A percentile compares a stretch with the other conserved stretches of the same genome.
Conservation (phyloP, 2,888 invertebrate genomes). For the Lasioglossum malachurum region DNA sequence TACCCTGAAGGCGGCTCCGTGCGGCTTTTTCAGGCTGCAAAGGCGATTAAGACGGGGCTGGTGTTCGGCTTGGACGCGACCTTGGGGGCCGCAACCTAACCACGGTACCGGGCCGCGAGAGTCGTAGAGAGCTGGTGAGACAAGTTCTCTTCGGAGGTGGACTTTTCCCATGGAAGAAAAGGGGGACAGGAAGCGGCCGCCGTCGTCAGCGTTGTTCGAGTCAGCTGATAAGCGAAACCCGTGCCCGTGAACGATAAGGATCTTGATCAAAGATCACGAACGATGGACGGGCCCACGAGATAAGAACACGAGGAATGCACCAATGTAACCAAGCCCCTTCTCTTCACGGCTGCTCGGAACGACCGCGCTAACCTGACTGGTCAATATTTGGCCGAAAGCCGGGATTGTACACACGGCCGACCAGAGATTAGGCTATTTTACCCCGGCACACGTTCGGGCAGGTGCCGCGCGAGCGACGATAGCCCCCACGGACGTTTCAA, state of each 20-base stretch:
- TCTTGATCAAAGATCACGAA: constrained; percentile 46
- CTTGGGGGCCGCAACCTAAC: constrained; percentile 40
- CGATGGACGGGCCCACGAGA: constrained; percentile 14
- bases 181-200: neutral
- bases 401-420: constrained; percentile 54
- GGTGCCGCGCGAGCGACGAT: constrained; percentile 58
- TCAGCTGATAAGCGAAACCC: constrained; percentile 10
- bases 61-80: constrained; percentile 53
- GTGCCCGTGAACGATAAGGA: constrained; percentile 41
- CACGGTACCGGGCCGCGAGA: neutral
- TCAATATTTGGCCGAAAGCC: constrained; percentile 71
- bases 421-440: constrained; percentile 73
- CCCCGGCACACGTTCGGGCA: constrained; percentile 58
- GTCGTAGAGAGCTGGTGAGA: neutral
- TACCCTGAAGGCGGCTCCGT: constrained; percentile 53
- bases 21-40: constrained; percentile 62
- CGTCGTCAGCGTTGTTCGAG: neutral
- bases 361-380: constrained; percentile 62
- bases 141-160: neutral
- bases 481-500: constrained; percentile 73
- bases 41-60: constrained; percentile 57
- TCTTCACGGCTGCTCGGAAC: constrained; percentile 21
- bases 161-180: constrained; percentile 1
- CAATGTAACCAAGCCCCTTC: neutral
- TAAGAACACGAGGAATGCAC: constrained; percentile 42